Percentiles rank a stretch among this genome's conserved stretches.
phyloP scores from a whole-genome alignment of 2,113 vertebrate genomes.

The Cebidichthys violaceus region DNA sequence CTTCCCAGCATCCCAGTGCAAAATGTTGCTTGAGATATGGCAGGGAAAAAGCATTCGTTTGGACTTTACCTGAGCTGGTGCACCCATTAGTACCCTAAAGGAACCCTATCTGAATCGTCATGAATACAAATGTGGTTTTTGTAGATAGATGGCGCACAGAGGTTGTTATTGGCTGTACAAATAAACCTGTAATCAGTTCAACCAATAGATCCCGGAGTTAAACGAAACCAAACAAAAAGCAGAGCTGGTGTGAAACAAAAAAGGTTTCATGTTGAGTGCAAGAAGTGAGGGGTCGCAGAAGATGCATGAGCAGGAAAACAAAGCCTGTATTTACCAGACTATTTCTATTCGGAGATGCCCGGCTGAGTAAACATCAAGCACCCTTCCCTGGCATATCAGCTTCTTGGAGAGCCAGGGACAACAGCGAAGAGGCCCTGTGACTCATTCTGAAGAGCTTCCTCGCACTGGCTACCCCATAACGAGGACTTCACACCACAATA shows the following conservation, averaged over 20 bases:
- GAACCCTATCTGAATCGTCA: neutral
- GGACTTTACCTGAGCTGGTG: neutral
- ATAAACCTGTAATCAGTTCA: neutral
- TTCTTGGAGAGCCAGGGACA: constrained; percentile 9
- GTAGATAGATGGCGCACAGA: neutral
- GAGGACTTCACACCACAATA: constrained; percentile 1
- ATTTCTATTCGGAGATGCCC: constrained; percentile 47
- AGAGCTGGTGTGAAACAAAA: neutral
- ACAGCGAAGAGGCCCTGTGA: constrained; percentile 10
- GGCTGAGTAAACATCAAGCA: constrained; percentile 32
- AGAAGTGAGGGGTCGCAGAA: neutral
- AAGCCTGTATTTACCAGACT: constrained; percentile 31
- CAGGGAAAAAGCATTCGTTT: neutral
- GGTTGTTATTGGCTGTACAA: neutral
- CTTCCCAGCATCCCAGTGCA: neutral
- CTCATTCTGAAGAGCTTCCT: constrained; percentile 35
- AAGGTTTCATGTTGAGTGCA: neutral
- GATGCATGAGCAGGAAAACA: constrained; percentile 28
- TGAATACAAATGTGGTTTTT: neutral
- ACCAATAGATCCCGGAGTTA: neutral
- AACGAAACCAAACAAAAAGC: constrained; percentile 5
- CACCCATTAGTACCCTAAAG: neutral
- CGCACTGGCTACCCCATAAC: constrained; percentile 12
- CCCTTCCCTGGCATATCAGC: constrained; percentile 20
- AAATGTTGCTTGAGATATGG: neutral